Conservation (phyloP, 2,888 invertebrate species). For the Melolontha melolontha region DNA sequence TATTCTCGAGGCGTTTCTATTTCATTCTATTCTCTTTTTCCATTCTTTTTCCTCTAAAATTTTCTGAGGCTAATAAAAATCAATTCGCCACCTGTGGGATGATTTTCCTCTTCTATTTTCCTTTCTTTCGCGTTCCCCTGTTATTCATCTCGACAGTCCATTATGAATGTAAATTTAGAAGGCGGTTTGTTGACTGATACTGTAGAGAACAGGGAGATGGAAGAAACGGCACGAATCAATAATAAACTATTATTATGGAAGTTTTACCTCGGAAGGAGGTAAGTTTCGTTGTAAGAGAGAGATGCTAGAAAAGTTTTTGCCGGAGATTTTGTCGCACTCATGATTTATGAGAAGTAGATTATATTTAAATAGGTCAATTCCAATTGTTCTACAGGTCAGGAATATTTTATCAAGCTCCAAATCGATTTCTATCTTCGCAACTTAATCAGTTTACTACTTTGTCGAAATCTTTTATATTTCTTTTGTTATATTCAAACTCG, state of each 20-base stretch:
- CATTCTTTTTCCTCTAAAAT: conserved; percentile 49
- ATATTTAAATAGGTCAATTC: conserved; percentile 20
- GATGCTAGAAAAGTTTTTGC: not conserved
- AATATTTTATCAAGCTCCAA: not conserved
- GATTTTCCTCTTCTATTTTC: conserved; percentile 14
- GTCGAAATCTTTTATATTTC: no score
- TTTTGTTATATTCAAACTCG: no score
- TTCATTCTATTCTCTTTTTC: conserved; percentile 47
- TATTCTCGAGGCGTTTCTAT: conserved; percentile 6
- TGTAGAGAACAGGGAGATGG: not conserved
- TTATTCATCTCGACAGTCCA: not conserved
- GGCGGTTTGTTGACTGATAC: conserved; percentile 23
- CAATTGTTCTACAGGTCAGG: conserved; percentile 12
- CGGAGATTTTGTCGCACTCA: not conserved
- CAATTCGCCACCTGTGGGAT: conserved; percentile 53
- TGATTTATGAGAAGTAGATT: conserved; percentile 9
- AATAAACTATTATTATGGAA: conserved; percentile 9
- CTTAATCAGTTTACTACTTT: no score
- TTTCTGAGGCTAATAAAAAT: conserved; percentile 51
- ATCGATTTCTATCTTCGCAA: not conserved
- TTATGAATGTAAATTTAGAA: conserved; percentile 24
- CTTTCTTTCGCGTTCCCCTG: not conserved
- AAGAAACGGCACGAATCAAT: conserved; percentile 12
- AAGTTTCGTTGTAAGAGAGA: not conserved
- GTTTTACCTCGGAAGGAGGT: not conserved